Percentiles rank a stretch among this genome's conserved stretches.
phyloP scores from a whole-genome alignment of 2,888 invertebrate species.

The Brachylomia viminalis region DNA sequence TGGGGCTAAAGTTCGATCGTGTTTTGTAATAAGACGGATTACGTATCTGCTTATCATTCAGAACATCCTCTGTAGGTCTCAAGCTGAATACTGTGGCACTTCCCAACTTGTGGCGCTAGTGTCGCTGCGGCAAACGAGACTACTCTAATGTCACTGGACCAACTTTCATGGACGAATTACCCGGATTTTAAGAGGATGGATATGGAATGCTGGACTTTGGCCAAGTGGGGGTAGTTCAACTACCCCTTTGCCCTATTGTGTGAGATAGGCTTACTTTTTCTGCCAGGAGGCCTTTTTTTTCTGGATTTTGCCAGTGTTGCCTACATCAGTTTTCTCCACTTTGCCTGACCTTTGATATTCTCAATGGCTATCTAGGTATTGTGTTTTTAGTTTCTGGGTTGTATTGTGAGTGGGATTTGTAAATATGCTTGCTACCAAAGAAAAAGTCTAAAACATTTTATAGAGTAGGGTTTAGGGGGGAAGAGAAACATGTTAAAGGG shows the following conservation, averaged over 20 bases:
- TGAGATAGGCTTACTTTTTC: background rate
- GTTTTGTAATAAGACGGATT: too few species aligned
- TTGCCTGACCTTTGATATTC: background rate
- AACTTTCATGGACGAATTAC: slow-evolving; percentile 34
- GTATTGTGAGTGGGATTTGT: background rate
- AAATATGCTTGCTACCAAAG: background rate
- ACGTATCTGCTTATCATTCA: slow-evolving; percentile 20
- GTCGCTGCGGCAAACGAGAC: slow-evolving; percentile 23
- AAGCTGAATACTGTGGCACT: slow-evolving; percentile 29
- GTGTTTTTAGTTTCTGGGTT: background rate
- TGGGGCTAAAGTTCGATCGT: too few species aligned
- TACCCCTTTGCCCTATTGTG: background rate
- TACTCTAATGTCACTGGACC: slow-evolving; percentile 28
- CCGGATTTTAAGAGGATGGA: slow-evolving; percentile 23
- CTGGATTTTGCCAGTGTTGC: background rate
- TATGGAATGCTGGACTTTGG: background rate
- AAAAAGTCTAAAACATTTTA: background rate
- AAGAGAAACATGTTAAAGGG: too few species aligned
- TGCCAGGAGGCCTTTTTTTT: too few species aligned
- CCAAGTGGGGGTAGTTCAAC: too few species aligned
- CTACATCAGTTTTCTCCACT: background rate
- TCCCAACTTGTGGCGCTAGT: slow-evolving; percentile 33
- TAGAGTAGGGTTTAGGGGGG: too few species aligned
- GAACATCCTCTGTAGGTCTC: background rate
- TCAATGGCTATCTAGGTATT: background rate